phyloP scores from a whole-genome alignment of 1,140 invertebrate species.

The Drosophila suzukii region DNA sequence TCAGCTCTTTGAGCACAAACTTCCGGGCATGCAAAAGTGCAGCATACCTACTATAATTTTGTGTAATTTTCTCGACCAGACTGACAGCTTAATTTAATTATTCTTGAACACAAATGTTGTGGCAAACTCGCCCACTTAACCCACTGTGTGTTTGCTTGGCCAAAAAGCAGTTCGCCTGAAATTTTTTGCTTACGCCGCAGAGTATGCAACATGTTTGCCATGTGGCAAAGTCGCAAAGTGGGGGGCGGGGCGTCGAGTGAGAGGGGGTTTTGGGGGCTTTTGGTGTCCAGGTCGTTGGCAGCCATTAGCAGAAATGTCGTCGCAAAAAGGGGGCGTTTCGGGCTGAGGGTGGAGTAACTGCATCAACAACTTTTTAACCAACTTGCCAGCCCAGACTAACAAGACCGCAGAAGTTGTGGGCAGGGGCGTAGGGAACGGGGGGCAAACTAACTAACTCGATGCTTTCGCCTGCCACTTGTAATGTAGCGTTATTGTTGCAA shows the following conservation, averaged over 20 bases:
- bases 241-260: constrained; percentile 1
- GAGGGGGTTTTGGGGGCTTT: background rate
- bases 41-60: background rate
- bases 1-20: constrained; percentile 1
- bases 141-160: constrained; percentile 23
- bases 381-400: constrained; percentile 75
- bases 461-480: constrained; percentile 68
- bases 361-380: constrained; percentile 82
- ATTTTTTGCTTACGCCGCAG: constrained; percentile 68
- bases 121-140: constrained; percentile 13
- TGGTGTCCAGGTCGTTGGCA: constrained; percentile 68
- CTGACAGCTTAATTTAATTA: constrained; percentile 45
- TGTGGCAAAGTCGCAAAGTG: constrained; percentile 7
- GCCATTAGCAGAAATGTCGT: constrained; percentile 64
- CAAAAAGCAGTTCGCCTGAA: constrained; percentile 34
- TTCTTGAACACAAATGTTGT: constrained; percentile 46
- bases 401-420: constrained; percentile 57
- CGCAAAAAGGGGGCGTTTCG: background rate
- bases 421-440: constrained; percentile 5
- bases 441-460: constrained; percentile 74
- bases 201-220: constrained; percentile 72
- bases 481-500: constrained; percentile 73
- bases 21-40: background rate
- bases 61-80: background rate
- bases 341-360: constrained; percentile 32